Evolutionary conservation across 2,797 vertebrate species (phyloP), one percentile per base, ranked within the genome.

Genomic region (Neopelma chrysocephalum): DNA sequence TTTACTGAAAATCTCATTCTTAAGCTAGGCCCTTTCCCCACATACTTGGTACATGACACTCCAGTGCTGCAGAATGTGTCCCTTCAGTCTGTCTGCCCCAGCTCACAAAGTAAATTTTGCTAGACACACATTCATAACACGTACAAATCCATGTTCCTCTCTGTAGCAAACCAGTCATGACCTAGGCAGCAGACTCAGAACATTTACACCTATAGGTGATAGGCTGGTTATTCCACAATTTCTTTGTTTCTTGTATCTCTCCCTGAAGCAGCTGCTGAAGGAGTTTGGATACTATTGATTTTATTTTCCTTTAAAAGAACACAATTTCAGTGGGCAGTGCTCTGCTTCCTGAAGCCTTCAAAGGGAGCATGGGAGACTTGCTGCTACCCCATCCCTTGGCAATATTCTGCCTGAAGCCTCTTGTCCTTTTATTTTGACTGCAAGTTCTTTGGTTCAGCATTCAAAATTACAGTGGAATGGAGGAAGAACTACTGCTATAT

Each of bases 351-450:
- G 1, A 78, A 53, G 68, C 31, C 45, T 80, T 62, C 65, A 45
- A 13, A 40, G 15, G 31, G 5, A 70, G 26, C 20, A 72, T 0
- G 0, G 6, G 20, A 75, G 22, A 36, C 31, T 27, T 42, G 7
- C 42, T 79, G 29, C 51, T 66, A 87, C 8, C 12, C 9, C 38
- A 50, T 4, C 13, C 40, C 15, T 58, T 65, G 3, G 3, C 25
- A 54, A 13, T 26, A 20, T 17, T 53, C 51, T 60, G 20, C 34
- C 29, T 60, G 18, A 68, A 42, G 34, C 32, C 32, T 34, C 57
- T 20, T 32, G 13, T 6, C 18, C 51, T 51, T 72, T 69, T 36
- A 47, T 75, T 87, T 56, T 58, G 19, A 61, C 26, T n/a, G 11
- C 17, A 54, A 65, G 4, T 40, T 62, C 23, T 82, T 78, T 36